Evolutionary conservation across 2,888 invertebrate species (phyloP), one percentile per base, ranked within the genome.

Genomic region (Hypercompe scribonia): DNA sequence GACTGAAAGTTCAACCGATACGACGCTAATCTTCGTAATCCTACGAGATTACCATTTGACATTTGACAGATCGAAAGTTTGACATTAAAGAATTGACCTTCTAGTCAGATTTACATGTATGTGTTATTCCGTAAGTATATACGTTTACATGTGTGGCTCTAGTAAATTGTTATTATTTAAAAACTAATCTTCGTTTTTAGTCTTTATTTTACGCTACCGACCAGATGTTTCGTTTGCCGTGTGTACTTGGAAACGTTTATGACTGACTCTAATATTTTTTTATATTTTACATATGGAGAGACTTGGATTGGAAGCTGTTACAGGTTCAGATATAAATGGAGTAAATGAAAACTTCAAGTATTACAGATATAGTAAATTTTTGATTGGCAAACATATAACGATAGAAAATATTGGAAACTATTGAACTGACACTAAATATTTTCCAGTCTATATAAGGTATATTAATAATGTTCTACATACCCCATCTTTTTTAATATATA

Each of bases 401-500:
- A 18, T 46, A 5, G 42, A 0, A 21, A 18, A 50, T n/a, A n/a
- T n/a, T n/a, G n/a, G n/a, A 50, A 21, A 21, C 1, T 3, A 54
- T n/a, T n/a, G 24, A 50, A 13, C 28, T 28, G 8, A 31, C 18
- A 28, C 7, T 64, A 34, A 13, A 70, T 70, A 61, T 70, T 46
- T 28, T 42, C 28, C 4, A 42, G 33, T 31, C 1, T 33, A 34
- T 31, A 70, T 28, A n/a, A 64, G 3, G 42, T 50, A 33, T 67
- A 71, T 67, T 64, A n/a, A 72, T 72, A 79, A 75, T 77, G 70
- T 58, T 68, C 78, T 81, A 84, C 73, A 71, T 84, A 84, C 85
- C 83, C 80, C 85, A 83, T 79, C 79, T 81, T 76, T 68, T n/a
- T 34, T 42, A 70, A 78, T 68, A 78, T 75, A 77, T 78, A 72